Percentiles rank a stretch among this genome's conserved stretches.
Conservation (phyloP, 92 coral and sea anemone genomes). For the Pocillopora grandis region DNA sequence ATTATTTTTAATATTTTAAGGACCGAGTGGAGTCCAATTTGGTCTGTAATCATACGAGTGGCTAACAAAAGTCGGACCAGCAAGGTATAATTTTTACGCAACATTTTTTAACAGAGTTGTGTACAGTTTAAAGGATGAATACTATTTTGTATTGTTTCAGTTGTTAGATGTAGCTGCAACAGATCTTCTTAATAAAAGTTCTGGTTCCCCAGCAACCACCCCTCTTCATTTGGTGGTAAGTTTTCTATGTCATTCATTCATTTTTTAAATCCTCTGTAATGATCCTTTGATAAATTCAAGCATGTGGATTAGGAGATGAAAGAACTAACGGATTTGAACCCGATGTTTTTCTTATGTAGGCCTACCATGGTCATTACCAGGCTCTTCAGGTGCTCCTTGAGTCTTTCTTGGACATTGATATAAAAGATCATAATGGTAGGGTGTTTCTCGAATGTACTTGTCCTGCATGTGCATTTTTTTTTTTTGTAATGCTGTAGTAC, state of each 20-base stretch:
- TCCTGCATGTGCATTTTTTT: neutral
- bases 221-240: constrained; percentile 98
- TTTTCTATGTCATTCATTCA: neutral
- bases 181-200: constrained; percentile 79
- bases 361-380: constrained; percentile 90
- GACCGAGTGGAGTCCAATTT: too few relatives aligned
- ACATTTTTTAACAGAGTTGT: too few relatives aligned
- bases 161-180: constrained; percentile 89
- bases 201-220: constrained; percentile 84
- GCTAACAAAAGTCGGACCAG: too few relatives aligned
- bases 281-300: too few relatives aligned
- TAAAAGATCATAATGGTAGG: constrained; percentile 84
- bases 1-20: neutral
- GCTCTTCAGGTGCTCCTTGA: constrained; percentile 88
- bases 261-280: too few relatives aligned
- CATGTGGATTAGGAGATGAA: too few relatives aligned
- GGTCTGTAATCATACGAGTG: too few relatives aligned
- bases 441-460: neutral
- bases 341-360: constrained; percentile 50
- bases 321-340: neutral
- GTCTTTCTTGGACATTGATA: constrained; percentile 78
- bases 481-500: too few relatives aligned
- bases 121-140: neutral
- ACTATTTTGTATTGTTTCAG: constrained; percentile 40
- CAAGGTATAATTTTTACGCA: too few relatives aligned